phyloP scores from a whole-genome alignment of 2,888 invertebrate genomes.

The Melolontha melolontha region DNA sequence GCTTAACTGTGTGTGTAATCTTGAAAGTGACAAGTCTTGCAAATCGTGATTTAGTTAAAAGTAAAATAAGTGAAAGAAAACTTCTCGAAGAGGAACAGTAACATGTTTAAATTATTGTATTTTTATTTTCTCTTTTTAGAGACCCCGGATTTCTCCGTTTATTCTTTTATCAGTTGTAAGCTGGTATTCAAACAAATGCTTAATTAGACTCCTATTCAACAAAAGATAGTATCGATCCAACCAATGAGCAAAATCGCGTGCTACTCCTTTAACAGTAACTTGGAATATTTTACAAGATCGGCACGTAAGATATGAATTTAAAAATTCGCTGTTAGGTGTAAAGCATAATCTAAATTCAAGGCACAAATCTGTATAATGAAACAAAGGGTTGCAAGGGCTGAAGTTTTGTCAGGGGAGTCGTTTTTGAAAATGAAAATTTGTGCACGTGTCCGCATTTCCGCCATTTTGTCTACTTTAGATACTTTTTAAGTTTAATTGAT shows the following conservation, averaged over 20 bases:
- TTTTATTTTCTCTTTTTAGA: conserved; percentile 11
- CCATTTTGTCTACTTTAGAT: conserved; percentile 37
- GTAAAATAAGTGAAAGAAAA: conserved; percentile 25
- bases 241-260: conserved; percentile 29
- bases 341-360: conserved; percentile 46
- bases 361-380: conserved; percentile 46
- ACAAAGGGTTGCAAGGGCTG: conserved; percentile 47
- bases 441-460: conserved; percentile 42
- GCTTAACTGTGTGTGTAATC: too few species aligned
- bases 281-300: conserved; percentile 26
- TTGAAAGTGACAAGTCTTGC: conserved; percentile 20
- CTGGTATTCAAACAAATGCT: conserved; percentile 23
- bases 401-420: conserved; percentile 38
- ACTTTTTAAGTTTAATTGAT: conserved; percentile 34
- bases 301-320: conserved; percentile 30
- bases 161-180: conserved; percentile 7
- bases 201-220: conserved; percentile 23
- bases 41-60: conserved; percentile 17
- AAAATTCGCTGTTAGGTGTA: conserved; percentile 26
- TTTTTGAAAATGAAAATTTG: conserved; percentile 45
- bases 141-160: not conserved
- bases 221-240: conserved; percentile 25
- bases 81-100: conserved; percentile 15
- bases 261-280: conserved; percentile 3
- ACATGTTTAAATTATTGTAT: conserved; percentile 11